Evolutionary conservation across 2,113 vertebrate genomes (phyloP), one percentile per base, ranked within the genome.

Genomic region (Podarcis muralis): DNA sequence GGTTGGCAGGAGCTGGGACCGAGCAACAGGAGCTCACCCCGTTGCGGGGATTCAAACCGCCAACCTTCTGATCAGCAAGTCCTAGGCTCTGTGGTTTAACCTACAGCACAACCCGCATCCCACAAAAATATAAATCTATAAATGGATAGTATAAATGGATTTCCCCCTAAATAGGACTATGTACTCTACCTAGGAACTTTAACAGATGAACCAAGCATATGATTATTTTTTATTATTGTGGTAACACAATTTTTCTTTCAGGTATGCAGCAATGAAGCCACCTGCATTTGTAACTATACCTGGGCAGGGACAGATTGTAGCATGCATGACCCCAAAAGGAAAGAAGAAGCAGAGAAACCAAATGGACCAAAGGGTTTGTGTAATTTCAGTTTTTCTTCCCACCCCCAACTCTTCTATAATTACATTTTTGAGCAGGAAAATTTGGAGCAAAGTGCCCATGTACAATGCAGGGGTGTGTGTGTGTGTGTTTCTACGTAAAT

Each of bases 221-320:
- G 18, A 78, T 23, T n/a, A 9, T 25, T 84, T 85, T 84, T 82
- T 40, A 62, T 77, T 35, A 20, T 81, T 81, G 59, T 43, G 3
- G 86, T 89, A 78, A 90, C 43, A 25, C 86, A 48, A 57, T 75
- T 35, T 85, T 92, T 86, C 90, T 86, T 88, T 94, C 83, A 99
- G 99, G 97, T 99, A 87, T 99, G 99, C 95, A 99, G 98, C 96
- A 99, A 99, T 78, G 99, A 99, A 97, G 99, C 98, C 77, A 98
- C 98, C n/a, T 99, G 99, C 95, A 98, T 99, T 93, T 99, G 99
- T 93, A 97, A 98, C 93, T 95, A 95, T 87, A 98, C 98, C 82
- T 99, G 99, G 99, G 99, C 98, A 13, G 99, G 99, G 53, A 99
- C 98, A 77, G 99, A 99, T 96, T 99, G 99, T 97, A 99, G 99